These are phyloP conservation scores for Anarhynchus alexandrinus DNA, from an alignment of 2,113 vertebrate species.

Conservation along the genomic window DNA sequence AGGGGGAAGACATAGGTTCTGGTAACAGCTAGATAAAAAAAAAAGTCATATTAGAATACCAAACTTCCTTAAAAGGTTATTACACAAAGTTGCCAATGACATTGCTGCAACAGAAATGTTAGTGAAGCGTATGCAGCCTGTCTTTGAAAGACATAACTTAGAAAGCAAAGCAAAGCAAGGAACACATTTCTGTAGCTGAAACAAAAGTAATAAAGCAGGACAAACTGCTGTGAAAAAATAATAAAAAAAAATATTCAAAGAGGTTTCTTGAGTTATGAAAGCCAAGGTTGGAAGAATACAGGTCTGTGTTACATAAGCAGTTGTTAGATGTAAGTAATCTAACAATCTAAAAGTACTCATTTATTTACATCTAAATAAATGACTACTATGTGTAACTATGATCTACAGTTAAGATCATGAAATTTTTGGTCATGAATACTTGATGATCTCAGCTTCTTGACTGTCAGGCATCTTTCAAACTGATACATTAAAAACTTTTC, in stretches of 20 bases:
- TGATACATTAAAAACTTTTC: not conserved
- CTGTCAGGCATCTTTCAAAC: not conserved
- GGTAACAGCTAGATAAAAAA: not conserved
- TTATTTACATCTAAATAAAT: not conserved
- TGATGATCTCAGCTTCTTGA: not conserved
- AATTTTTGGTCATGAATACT: not conserved
- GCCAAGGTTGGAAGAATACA: not conserved
- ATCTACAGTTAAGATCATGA: not conserved
- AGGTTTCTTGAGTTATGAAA: not conserved
- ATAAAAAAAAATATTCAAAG: not conserved
- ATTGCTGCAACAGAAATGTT: not conserved
- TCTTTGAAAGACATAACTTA: not conserved
- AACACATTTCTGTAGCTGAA: not conserved
- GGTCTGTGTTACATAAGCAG: not conserved
- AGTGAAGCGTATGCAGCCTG: not conserved
- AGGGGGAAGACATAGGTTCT: not conserved
- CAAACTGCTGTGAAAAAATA: not conserved
- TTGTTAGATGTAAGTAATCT: not conserved
- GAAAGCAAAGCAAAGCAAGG: not conserved
- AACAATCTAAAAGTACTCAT: not conserved
- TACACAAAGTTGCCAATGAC: not conserved
- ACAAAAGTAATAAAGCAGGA: not conserved
- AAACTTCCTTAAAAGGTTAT: not conserved
- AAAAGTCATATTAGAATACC: not conserved
- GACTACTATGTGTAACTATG: fast-evolving